Conservation (phyloP, 2,888 invertebrate genomes). For the Monoplex corrugatus region DNA sequence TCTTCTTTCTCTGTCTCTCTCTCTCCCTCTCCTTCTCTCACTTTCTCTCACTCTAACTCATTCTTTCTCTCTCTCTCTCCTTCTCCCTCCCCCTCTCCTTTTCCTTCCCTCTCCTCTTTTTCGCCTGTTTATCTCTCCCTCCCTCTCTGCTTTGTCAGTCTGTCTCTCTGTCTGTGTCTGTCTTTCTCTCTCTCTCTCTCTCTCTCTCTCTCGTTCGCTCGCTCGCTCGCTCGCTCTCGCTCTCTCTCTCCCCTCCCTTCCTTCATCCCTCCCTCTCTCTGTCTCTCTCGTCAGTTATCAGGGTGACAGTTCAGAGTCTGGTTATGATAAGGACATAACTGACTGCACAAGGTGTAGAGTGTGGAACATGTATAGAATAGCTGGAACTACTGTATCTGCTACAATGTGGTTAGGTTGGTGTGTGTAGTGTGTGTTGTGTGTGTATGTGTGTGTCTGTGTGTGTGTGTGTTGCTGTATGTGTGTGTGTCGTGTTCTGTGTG, state of each 20-base stretch:
- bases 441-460: too few species aligned
- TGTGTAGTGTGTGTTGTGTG: too few species aligned
- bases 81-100: slow-evolving; percentile 11
- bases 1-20: neutral
- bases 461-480: too few species aligned
- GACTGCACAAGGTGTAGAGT: too few species aligned
- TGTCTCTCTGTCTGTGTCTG: slow-evolving; percentile 13
- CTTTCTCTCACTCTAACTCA: slow-evolving; percentile 23
- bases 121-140: neutral
- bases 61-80: slow-evolving; percentile 24
- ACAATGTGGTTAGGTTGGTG: too few species aligned
- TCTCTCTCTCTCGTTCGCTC: slow-evolving; percentile 40
- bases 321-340: too few species aligned
- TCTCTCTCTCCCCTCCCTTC: neutral
- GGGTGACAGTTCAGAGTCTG: too few species aligned
- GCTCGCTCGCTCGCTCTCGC: slow-evolving; percentile 8
- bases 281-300: neutral
- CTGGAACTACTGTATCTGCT: too few species aligned
- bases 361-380: too few species aligned
- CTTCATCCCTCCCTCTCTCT: too few species aligned
- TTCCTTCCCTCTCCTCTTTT: neutral
- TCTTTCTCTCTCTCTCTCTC: neutral
- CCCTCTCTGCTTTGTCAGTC: slow-evolving; percentile 21
- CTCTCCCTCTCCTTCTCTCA: neutral
- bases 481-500: too few species aligned